Conservation (phyloP, 2,797 vertebrate species). For the Arnoldichthys spilopterus region DNA sequence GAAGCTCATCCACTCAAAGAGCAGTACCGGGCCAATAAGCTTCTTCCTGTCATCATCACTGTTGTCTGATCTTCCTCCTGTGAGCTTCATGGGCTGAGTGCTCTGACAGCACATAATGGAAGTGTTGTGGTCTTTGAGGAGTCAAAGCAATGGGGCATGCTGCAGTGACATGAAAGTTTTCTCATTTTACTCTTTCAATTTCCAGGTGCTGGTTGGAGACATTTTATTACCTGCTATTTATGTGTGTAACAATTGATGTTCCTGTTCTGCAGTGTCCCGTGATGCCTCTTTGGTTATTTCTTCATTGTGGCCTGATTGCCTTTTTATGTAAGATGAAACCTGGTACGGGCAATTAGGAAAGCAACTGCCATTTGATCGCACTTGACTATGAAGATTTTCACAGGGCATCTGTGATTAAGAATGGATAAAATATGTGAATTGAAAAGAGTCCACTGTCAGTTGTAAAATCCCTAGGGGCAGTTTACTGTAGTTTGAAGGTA, state of each 20-base stretch:
- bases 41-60: conserved; percentile 26
- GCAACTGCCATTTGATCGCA: conserved; percentile 4
- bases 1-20: conserved; percentile 8
- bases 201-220: conserved; percentile 52
- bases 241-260: conserved; percentile 53
- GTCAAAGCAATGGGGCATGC: conserved; percentile 37
- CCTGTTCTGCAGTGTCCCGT: conserved; percentile 52
- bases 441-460: background rate
- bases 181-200: conserved; percentile 23
- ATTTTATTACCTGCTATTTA: conserved; percentile 54
- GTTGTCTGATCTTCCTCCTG: conserved; percentile 1
- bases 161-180: conserved; percentile 15
- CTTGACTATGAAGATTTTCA: background rate
- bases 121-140: conserved; percentile 27
- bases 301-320: conserved; percentile 21
- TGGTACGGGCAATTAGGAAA: conserved; percentile 10
- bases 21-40: background rate
- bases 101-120: conserved; percentile 20
- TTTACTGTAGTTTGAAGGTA: background rate
- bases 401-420: background rate
- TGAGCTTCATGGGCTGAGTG: background rate
- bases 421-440: conserved; percentile 30
- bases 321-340: conserved; percentile 29
- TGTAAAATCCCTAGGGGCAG: background rate
- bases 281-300: conserved; percentile 40